These are phyloP conservation scores for Athene noctua DNA, from an alignment of 2,113 vertebrate species.

Conservation along the genomic window DNA sequence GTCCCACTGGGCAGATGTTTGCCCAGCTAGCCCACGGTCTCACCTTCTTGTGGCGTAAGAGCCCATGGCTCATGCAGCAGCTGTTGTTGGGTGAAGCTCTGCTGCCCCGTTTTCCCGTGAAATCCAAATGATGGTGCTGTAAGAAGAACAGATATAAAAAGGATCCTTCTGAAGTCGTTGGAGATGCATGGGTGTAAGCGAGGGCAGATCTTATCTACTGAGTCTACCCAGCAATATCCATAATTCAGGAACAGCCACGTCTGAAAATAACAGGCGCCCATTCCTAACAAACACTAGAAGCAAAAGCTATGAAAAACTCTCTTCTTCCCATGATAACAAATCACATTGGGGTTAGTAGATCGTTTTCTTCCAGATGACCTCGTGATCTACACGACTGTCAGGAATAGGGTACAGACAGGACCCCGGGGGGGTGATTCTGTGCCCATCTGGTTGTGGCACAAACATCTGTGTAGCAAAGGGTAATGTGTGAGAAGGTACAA, in stretches of 20 bases:
- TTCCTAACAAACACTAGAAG: not conserved
- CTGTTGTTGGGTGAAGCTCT: not conserved
- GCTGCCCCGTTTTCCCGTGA: not conserved
- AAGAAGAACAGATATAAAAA: not conserved
- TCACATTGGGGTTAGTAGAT: not conserved
- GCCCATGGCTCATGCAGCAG: rapidly evolving
- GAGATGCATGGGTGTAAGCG: not conserved
- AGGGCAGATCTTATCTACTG: not conserved
- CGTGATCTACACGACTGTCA: not conserved
- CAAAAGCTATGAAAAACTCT: not conserved
- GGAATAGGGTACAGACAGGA: not conserved
- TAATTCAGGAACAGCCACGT: not conserved
- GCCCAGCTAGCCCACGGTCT: not conserved
- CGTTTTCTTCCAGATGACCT: not conserved
- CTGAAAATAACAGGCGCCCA: not conserved
- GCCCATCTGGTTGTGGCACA: not conserved
- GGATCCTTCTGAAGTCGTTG: not conserved
- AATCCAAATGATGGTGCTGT: not conserved
- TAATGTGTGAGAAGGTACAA: rapidly evolving
- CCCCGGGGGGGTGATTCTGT: rapidly evolving
- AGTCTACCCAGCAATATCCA: not conserved
- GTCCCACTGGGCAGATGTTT: not conserved
- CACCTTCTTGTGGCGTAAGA: not conserved
- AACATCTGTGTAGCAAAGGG: not conserved
- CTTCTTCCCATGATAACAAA: not conserved